These are phyloP conservation scores for Drosophila sordidapex DNA, from an alignment of 2,888 invertebrate genomes.

Conservation along the genomic window DNA sequence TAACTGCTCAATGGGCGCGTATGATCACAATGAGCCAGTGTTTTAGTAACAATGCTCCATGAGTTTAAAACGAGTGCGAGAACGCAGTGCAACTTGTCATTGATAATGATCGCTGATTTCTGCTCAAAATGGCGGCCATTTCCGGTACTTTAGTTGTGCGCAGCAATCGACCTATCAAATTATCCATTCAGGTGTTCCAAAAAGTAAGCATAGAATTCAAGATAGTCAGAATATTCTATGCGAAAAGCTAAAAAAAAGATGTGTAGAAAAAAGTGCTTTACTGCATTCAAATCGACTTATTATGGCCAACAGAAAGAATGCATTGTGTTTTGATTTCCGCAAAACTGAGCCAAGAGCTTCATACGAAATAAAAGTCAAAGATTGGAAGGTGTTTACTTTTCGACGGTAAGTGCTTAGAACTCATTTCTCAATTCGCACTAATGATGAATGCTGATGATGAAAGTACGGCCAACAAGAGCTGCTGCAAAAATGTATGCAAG, in stretches of 20 bases:
- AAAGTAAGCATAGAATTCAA: background rate
- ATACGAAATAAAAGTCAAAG: background rate
- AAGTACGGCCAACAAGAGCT: background rate
- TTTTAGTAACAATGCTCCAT: background rate
- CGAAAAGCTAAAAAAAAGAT: background rate
- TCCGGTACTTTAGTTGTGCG: constrained; percentile 25
- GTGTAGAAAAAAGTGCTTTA: background rate
- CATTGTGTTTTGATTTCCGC: background rate
- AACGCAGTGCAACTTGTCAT: constrained; percentile 21
- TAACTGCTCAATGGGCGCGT: constrained; percentile 33
- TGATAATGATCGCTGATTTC: constrained; percentile 9
- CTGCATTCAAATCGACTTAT: background rate
- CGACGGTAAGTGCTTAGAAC: background rate
- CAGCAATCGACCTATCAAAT: background rate
- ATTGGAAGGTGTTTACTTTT: background rate
- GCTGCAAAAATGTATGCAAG: background rate
- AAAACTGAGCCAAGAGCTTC: background rate
- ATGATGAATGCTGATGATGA: background rate
- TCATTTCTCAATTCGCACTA: background rate
- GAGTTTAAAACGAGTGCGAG: background rate
- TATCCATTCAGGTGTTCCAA: background rate
- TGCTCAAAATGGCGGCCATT: constrained; percentile 24
- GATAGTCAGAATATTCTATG: background rate
- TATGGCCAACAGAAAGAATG: background rate
- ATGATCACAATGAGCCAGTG: background rate